Evolutionary conservation across 2,113 vertebrate genomes (phyloP).

Genomic region (Phaethon lepturus): DNA sequence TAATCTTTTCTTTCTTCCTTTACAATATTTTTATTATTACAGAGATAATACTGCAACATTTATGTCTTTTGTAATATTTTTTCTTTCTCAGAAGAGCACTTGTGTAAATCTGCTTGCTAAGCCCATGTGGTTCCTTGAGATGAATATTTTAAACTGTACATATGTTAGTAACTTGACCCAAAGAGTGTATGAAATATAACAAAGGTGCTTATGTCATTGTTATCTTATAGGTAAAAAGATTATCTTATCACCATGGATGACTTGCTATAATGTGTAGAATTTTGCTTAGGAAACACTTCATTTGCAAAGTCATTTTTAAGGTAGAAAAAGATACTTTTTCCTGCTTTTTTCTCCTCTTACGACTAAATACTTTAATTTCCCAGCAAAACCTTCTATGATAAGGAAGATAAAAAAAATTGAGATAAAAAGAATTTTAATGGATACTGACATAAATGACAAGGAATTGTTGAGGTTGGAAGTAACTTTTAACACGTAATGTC

Average conservation of each 20-base stretch:
- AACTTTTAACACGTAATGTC: background rate
- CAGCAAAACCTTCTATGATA: background rate
- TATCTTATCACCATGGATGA: background rate
- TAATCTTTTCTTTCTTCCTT: background rate
- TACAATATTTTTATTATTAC: background rate
- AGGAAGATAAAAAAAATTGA: background rate
- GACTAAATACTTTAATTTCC: background rate
- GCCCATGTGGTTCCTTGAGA: background rate
- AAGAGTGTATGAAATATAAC: background rate
- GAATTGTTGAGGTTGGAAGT: background rate
- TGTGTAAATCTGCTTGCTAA: background rate
- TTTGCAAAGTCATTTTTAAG: background rate
- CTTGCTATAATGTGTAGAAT: background rate
- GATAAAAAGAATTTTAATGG: background rate
- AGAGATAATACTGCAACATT: background rate
- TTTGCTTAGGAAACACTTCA: background rate
- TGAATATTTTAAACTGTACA: slow-evolving; percentile 14
- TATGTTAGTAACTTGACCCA: background rate
- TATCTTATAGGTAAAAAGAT: background rate
- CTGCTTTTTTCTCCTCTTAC: background rate
- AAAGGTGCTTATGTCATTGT: background rate
- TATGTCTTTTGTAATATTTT: background rate
- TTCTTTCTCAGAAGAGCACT: background rate
- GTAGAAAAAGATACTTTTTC: background rate
- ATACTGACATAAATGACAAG: background rate